Percentiles rank a stretch among this genome's conserved stretches.
These are phyloP conservation scores for Lacanobia oleracea DNA, from an alignment of 2,888 invertebrate species.

Conservation along the genomic window DNA sequence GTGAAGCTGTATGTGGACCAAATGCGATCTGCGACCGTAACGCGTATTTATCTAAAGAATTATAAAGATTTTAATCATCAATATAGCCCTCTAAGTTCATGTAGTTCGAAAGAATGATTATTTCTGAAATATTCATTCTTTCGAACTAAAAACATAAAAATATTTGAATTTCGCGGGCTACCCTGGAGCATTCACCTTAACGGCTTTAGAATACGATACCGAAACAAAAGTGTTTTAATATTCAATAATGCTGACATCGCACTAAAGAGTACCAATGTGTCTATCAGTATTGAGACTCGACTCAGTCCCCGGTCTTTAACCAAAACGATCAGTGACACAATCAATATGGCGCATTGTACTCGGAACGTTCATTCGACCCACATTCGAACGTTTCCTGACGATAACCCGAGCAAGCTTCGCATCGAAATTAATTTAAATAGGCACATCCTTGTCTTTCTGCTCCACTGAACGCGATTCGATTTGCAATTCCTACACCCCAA, in stretches of 20 bases:
- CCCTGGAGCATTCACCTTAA: too few relatives aligned
- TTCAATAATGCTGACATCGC: not conserved
- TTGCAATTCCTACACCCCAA: constrained; percentile 84
- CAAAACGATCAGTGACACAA: constrained; percentile 45
- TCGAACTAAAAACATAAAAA: too few relatives aligned
- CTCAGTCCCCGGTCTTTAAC: not conserved
- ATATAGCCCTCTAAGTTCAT: too few relatives aligned
- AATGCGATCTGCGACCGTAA: too few relatives aligned
- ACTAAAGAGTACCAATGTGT: not conserved
- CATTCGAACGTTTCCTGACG: constrained; percentile 68
- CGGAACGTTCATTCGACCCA: constrained; percentile 60
- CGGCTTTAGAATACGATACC: not conserved
- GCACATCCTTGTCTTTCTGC: constrained; percentile 85
- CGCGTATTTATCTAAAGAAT: too few relatives aligned
- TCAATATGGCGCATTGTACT: constrained; percentile 57
- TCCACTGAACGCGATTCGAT: constrained; percentile 83
- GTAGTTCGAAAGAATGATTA: too few relatives aligned
- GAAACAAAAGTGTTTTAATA: not conserved
- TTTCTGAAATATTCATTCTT: too few relatives aligned
- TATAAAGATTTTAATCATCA: too few relatives aligned
- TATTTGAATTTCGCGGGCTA: too few relatives aligned
- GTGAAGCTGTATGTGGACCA: too few relatives aligned
- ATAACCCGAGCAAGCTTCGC: constrained; percentile 68
- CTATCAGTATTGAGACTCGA: constrained; percentile 29
- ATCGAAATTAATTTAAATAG: constrained; percentile 86